These are phyloP conservation scores for Nematolebias whitei DNA, from an alignment of 2,113 vertebrate species.

Conservation along the genomic window DNA sequence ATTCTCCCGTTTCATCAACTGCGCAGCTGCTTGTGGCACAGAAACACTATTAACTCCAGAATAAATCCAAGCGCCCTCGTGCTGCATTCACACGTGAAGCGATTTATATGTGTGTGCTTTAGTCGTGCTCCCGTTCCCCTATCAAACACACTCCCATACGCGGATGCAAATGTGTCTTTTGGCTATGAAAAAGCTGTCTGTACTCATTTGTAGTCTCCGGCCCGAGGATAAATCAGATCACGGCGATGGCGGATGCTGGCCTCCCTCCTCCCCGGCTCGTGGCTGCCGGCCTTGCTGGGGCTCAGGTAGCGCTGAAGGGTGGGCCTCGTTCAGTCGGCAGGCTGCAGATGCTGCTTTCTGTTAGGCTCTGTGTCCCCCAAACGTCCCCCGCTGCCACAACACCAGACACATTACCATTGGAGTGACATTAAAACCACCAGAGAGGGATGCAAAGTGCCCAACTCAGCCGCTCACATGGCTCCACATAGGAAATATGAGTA, in stretches of 20 bases:
- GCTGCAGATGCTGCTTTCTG: slow-evolving; percentile 62
- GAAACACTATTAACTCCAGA: slow-evolving; percentile 14
- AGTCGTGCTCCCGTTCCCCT: slow-evolving; percentile 5
- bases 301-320: slow-evolving; percentile 67
- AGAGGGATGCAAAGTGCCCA: slow-evolving; percentile 36
- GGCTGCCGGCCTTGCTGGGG: slow-evolving; percentile 52
- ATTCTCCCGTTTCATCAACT: neutral
- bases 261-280: slow-evolving; percentile 23
- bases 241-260: slow-evolving; percentile 23
- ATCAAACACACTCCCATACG: slow-evolving; percentile 28
- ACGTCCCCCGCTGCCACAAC: slow-evolving; percentile 45
- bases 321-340: slow-evolving; percentile 29
- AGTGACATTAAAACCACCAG: slow-evolving; percentile 56
- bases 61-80: slow-evolving; percentile 3
- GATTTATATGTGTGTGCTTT: slow-evolving; percentile 9
- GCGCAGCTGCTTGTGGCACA: neutral
- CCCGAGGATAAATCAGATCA: slow-evolving; percentile 67
- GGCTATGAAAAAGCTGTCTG: slow-evolving; percentile 74
- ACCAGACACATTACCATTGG: slow-evolving; percentile 48
- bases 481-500: slow-evolving; percentile 25
- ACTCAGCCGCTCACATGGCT: slow-evolving; percentile 27
- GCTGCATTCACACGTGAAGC: neutral
- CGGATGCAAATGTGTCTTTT: slow-evolving; percentile 69
- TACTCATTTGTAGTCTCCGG: slow-evolving; percentile 70
- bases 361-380: slow-evolving; percentile 50